phyloP scores from a whole-genome alignment of 1,140 invertebrate genomes.

The Cryptotermes secundus region DNA sequence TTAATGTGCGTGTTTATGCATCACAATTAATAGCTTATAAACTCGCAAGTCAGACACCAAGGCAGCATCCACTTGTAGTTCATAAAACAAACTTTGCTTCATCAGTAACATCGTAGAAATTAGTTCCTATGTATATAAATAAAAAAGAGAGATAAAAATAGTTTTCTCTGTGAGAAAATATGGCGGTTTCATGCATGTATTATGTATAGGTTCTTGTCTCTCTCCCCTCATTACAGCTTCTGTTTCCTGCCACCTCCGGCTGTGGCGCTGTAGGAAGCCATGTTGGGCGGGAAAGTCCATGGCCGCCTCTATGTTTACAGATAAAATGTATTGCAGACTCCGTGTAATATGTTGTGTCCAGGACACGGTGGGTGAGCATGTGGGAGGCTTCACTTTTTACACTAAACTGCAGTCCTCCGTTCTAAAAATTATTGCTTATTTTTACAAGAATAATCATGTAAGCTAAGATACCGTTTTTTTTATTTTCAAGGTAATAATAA shows the following conservation, averaged over 20 bases:
- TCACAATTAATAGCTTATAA: background rate
- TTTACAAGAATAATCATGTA: background rate
- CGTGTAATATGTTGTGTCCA: background rate
- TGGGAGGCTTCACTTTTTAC: background rate
- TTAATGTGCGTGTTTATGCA: background rate
- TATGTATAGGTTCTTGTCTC: background rate
- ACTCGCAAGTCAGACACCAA: background rate
- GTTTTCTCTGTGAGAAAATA: background rate
- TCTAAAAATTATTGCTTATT: background rate
- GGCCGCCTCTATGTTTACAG: background rate
- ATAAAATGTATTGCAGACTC: background rate
- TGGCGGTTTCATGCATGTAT: background rate
- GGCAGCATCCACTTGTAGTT: background rate
- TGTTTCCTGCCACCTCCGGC: background rate
- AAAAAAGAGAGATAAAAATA: background rate
- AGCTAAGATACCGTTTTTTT: too few relatives aligned
- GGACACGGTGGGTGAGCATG: background rate
- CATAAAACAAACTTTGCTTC: background rate
- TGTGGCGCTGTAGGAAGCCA: background rate
- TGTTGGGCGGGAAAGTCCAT: background rate
- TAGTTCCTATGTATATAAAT: background rate
- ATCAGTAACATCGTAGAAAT: background rate
- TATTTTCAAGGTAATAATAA: too few relatives aligned
- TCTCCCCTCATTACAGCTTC: background rate
- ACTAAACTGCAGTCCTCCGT: background rate